Base-by-base conservation (phyloP, 2,888 invertebrate species). In the Nymphalis polychloros region DNA sequence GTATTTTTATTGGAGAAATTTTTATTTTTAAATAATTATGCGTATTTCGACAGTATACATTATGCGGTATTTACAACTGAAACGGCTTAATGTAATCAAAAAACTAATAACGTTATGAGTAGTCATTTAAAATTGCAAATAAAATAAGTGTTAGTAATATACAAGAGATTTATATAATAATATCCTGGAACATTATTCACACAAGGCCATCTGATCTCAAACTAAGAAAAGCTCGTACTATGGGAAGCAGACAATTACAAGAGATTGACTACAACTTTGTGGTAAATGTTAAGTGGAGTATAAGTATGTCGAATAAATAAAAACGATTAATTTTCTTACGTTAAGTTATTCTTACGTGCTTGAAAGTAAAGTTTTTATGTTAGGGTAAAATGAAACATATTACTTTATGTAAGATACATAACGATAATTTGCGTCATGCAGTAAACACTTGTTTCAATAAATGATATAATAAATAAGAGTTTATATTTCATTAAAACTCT, bases 401-500 rank as follows among this genome's bases (percentile, higher is more conserved):
- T 20, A 50, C 13, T 46, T 46, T 53, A 50, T 46, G 41, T 46
- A 46, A 50, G 17, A 46, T 35, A 61, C 53, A 60, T 60, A 68
- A 59, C 31, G 35, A 57, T 23, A 61, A 68, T 62, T 59, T 71
- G 65, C 69, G 72, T 73, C 71, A 71, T 59, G 64, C 19, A 41
- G 23, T 41, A 48, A 61, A 10, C 72, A 73, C 67, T 69, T 73
- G 72, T 68, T 60, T 69, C 69, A 73, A 72, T 59, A 67, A 62
- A 73, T 73, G 50, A 73, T 74, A 20, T 48, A 48, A 27, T 47
- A 27, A 41, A n/a, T 27, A 23, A n/a, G n/a, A n/a, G n/a, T 2
- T 23, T 23, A 23, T 55, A 27, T 41, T 52, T 13, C 16, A 10
- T 7, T 52, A 27, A 52, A 23, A 20, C 10, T 27, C 53, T 41